These are phyloP conservation scores for Micromys minutus DNA, from an alignment of 2,113 vertebrate genomes.

Conservation along the genomic window DNA sequence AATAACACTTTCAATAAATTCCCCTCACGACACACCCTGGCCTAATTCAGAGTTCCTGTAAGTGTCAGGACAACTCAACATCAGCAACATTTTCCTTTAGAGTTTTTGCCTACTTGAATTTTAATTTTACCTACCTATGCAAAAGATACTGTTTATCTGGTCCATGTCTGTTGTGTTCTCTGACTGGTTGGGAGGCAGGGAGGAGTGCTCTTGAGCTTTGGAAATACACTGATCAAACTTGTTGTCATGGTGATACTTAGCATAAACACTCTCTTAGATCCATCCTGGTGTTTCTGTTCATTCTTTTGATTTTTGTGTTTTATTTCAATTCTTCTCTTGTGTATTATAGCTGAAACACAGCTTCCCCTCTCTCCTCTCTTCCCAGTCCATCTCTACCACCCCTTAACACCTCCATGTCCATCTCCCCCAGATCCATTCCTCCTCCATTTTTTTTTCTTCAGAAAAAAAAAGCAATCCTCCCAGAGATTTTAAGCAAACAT, in stretches of 20 bases:
- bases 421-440: not conserved
- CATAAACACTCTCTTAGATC: not conserved
- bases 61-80: not conserved
- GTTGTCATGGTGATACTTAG: not conserved
- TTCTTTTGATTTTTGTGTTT: not conserved
- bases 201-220: not conserved
- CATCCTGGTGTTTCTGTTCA: not conserved
- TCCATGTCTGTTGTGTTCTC: not conserved
- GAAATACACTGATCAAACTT: not conserved
- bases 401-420: not conserved
- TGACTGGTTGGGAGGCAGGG: not conserved
- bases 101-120: not conserved
- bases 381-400: not conserved
- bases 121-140: not conserved
- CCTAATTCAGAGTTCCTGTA: not conserved
- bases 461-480: not conserved
- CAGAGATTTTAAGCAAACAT: not conserved
- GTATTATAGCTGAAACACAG: not conserved
- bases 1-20: not conserved
- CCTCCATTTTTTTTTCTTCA: not conserved
- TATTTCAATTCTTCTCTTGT: not conserved
- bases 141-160: not conserved
- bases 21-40: not conserved
- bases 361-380: not conserved
- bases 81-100: not conserved